Evolutionary conservation across 2,888 invertebrate species (phyloP).

Genomic region (Trissonchulus sp.): DNA sequence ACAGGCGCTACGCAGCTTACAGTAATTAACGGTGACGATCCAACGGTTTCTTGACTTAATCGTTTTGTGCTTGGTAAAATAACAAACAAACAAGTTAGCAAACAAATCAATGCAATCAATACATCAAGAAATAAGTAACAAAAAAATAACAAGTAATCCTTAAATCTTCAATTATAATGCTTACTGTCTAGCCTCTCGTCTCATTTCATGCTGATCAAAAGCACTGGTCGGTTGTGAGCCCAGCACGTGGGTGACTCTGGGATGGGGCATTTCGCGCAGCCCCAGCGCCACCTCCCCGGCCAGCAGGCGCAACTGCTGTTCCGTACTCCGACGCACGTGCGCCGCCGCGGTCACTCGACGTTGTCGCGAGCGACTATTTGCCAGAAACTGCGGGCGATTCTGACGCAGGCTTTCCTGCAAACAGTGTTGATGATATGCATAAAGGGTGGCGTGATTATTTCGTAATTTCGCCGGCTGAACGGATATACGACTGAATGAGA

Average conservation of each 20-base stretch:
- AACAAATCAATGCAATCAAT: too few species aligned
- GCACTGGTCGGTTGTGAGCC: background rate
- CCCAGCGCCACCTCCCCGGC: conserved; percentile 20
- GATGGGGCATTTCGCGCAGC: conserved; percentile 6
- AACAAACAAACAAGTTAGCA: too few species aligned
- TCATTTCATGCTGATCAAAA: background rate
- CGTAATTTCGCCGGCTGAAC: too few species aligned
- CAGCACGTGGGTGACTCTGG: background rate
- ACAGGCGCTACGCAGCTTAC: too few species aligned
- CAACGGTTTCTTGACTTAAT: too few species aligned
- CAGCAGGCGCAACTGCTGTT: conserved; percentile 19
- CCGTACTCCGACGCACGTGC: background rate
- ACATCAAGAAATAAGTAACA: too few species aligned
- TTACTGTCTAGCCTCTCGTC: background rate
- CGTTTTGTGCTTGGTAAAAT: too few species aligned
- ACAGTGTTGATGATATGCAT: background rate
- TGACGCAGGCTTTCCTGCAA: conserved; percentile 10
- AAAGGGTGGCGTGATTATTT: too few species aligned
- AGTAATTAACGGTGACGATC: too few species aligned
- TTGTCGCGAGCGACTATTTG: background rate
- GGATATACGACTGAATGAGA: too few species aligned
- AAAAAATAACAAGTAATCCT: too few species aligned
- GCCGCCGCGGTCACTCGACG: conserved; percentile 20
- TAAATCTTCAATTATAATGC: too few species aligned
- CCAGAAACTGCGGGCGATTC: conserved; percentile 1